Percentiles rank a stretch among this genome's conserved stretches.
Evolutionary conservation across 2,888 invertebrate species (phyloP).

Genomic region (Eurois occulta): DNA sequence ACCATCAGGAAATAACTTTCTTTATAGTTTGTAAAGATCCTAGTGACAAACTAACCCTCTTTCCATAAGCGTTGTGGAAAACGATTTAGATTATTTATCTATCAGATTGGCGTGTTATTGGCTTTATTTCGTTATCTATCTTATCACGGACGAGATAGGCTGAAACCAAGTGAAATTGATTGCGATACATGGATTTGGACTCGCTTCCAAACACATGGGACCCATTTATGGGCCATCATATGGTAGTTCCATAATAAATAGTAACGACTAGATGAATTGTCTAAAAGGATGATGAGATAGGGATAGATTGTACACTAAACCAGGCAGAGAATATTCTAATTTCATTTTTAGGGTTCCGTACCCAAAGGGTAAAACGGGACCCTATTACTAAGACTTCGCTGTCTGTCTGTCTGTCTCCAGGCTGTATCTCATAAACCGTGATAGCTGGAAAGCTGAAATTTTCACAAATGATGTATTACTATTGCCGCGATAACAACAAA

Average conservation of each 20-base stretch:
- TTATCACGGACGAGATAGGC: slow-evolving; percentile 13
- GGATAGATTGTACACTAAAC: not conserved
- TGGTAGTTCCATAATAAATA: not conserved
- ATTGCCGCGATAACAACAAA: too few species aligned
- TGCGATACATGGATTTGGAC: slow-evolving; percentile 1
- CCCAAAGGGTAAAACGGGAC: too few species aligned
- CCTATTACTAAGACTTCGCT: too few species aligned
- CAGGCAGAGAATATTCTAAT: not conserved
- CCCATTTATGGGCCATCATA: not conserved
- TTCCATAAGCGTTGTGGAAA: not conserved
- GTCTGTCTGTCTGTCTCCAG: too few species aligned
- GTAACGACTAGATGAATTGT: not conserved
- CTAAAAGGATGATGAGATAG: not conserved
- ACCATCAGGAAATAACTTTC: not conserved
- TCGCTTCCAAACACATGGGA: not conserved
- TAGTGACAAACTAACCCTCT: not conserved
- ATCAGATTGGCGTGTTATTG: slow-evolving; percentile 12
- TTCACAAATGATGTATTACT: too few species aligned
- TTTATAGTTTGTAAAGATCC: not conserved
- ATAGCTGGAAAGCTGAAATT: too few species aligned
- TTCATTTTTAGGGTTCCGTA: too few species aligned
- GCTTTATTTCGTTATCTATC: not conserved
- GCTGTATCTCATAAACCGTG: too few species aligned
- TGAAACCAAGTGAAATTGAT: not conserved
- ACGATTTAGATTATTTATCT: slow-evolving; percentile 17